These are phyloP conservation scores for Tiliacea citrago DNA, from an alignment of 2,888 invertebrate species.

Conservation along the genomic window DNA sequence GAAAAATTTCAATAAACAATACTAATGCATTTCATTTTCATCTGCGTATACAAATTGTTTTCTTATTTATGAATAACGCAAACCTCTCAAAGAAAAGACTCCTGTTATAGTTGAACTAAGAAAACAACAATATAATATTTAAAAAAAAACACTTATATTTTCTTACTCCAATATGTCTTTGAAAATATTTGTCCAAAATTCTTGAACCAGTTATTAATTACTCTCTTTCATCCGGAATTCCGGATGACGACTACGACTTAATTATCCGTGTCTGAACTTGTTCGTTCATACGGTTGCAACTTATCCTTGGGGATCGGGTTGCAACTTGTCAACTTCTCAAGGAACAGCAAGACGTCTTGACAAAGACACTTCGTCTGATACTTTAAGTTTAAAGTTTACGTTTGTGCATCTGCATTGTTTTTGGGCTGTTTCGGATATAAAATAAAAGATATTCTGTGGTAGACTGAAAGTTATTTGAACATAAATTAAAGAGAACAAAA, in stretches of 20 bases:
- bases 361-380: slow-evolving; percentile 45
- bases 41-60: neutral
- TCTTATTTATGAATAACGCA: neutral
- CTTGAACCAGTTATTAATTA: slow-evolving; percentile 36
- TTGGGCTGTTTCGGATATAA: neutral
- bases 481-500: neutral
- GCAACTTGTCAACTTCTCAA: slow-evolving; percentile 52
- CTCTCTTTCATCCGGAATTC: slow-evolving; percentile 27
- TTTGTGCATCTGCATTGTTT: slow-evolving; percentile 28
- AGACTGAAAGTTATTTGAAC: neutral
- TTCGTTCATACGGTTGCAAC: slow-evolving; percentile 51
- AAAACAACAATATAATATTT: neutral
- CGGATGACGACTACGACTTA: slow-evolving; percentile 57
- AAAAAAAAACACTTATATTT: neutral
- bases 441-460: neutral
- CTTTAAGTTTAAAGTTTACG: slow-evolving; percentile 16
- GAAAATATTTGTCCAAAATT: slow-evolving; percentile 10
- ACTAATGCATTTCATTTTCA: neutral
- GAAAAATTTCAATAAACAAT: neutral
- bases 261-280: slow-evolving; percentile 64
- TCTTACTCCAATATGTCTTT: neutral
- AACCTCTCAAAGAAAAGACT: neutral
- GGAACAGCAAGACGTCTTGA: slow-evolving; percentile 37
- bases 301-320: slow-evolving; percentile 46
- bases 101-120: neutral